Base-by-base conservation (phyloP, 2,113 vertebrate species). In the Megaceryle maxima region DNA sequence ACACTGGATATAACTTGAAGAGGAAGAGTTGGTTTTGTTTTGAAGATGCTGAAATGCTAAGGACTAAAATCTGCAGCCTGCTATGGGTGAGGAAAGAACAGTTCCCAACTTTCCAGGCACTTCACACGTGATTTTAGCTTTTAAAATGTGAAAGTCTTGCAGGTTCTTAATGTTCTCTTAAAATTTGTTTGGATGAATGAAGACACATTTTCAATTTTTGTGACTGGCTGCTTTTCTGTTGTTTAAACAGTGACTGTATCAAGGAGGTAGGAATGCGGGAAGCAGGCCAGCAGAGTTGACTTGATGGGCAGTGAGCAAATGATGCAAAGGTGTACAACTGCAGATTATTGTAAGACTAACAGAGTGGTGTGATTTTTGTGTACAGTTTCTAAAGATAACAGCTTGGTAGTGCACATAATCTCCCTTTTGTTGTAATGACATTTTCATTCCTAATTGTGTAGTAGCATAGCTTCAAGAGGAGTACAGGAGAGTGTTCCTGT, bases 281-380 rank as follows among this genome's bases (percentile, higher is more conserved):
- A 85, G 62, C 84, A 82, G 53, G 29, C 62, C 89, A 76, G 44
- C 21, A 66, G 76, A 69, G 25, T 20, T 82, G 74, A 53, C 63
- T 69, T 37, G n/a, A 14, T 96, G 31, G 29, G 63, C 29, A 87
- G 70, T n/a, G 9, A 73, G 59, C 67, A 85, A 85, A 73, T 51
- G 63, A 87, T 0, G 5, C 28, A n/a, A 89, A 96, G 87, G 59
- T 80, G 41, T 79, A 25, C 21, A 87, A 87, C 74, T 84, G 46
- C 60, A 87, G 12, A 35, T 83, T 82, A 44, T 67, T 5, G 1
- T 73, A 44, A 87, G 74, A 39, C 53, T 50, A 55, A 22, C 41
- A 60, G 55, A 75, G 57, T 91, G 59, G 57, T 91, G 78, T 91
- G 91, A 67, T 53, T 64, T 96, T 74, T 83, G 57, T 91, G 87